Conservation (phyloP, 2,113 vertebrate species). For the Dendrocopos noguchii region DNA sequence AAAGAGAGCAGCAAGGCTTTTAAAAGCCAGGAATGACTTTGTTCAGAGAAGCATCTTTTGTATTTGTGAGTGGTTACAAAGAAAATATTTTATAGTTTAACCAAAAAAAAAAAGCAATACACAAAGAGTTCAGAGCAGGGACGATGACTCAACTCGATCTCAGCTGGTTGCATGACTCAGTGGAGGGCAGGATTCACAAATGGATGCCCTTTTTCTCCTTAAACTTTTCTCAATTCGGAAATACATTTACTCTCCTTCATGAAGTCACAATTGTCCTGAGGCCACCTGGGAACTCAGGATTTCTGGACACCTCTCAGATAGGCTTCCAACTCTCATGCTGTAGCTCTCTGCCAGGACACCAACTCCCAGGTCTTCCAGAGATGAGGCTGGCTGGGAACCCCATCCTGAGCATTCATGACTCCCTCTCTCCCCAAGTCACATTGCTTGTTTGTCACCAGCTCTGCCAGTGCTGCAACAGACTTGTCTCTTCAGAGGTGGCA, state of each 20-base stretch:
- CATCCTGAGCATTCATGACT: neutral
- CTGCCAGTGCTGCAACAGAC: neutral
- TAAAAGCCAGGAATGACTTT: neutral
- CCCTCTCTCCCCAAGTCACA: neutral
- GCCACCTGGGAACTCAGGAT: neutral
- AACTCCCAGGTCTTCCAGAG: neutral
- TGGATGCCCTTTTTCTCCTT: neutral
- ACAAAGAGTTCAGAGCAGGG: neutral
- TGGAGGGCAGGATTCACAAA: neutral
- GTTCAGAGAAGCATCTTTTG: neutral
- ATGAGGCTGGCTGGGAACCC: neutral
- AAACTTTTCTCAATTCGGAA: neutral
- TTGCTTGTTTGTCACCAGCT: neutral
- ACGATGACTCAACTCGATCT: rapidly evolving
- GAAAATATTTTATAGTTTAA: neutral
- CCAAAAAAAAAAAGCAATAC: neutral
- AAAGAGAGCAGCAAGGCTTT: neutral
- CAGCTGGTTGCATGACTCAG: neutral
- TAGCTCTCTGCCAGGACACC: neutral
- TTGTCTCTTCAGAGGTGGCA: neutral
- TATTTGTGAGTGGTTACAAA: neutral
- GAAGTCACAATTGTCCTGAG: neutral
- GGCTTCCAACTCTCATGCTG: neutral
- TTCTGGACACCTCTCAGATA: neutral
- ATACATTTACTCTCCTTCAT: neutral